Evolutionary conservation across 2,113 vertebrate genomes (phyloP).

Genomic region (Nematolebias whitei): DNA sequence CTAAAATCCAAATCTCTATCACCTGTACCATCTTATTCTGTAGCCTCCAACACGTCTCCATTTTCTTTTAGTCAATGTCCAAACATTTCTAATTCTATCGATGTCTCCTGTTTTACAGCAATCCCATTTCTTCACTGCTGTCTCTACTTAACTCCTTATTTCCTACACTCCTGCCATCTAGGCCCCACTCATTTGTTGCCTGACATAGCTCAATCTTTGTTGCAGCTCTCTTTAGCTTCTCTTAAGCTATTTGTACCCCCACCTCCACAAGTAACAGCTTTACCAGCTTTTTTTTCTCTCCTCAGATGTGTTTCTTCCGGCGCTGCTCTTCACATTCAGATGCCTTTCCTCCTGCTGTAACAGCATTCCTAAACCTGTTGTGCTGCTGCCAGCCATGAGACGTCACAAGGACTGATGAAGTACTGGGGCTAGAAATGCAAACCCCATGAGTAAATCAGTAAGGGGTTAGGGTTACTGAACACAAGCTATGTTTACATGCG

Average conservation of each 20-base stretch:
- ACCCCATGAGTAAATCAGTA: too few relatives aligned
- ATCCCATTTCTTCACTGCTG: conserved; percentile 30
- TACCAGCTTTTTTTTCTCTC: conserved; percentile 19
- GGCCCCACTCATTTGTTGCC: conserved; percentile 41
- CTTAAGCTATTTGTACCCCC: conserved; percentile 16
- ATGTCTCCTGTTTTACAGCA: conserved; percentile 17
- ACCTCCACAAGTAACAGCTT: conserved; percentile 33
- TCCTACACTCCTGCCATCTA: conserved; percentile 29
- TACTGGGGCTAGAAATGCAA: conserved; percentile 34
- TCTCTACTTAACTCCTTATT: conserved; percentile 36
- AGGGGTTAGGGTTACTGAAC: too few relatives aligned
- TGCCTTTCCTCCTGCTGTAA: conserved; percentile 49
- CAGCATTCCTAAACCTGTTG: conserved; percentile 63
- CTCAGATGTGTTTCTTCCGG: conserved; percentile 44
- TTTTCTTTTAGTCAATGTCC: conserved; percentile 39
- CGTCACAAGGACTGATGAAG: conserved; percentile 56
- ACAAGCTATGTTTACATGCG: too few relatives aligned
- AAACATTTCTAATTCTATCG: conserved; percentile 48
- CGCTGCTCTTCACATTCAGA: conserved; percentile 37
- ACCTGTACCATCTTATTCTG: conserved; percentile 50
- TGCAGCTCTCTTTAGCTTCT: conserved; percentile 34
- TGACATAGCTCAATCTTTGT: conserved; percentile 57
- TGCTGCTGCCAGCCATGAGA: conserved; percentile 58
- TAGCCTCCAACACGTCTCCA: conserved; percentile 16
- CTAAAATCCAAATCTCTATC: conserved; percentile 58